These are phyloP conservation scores for Meta bourneti DNA, from an alignment of 2,888 invertebrate genomes.

Conservation along the genomic window DNA sequence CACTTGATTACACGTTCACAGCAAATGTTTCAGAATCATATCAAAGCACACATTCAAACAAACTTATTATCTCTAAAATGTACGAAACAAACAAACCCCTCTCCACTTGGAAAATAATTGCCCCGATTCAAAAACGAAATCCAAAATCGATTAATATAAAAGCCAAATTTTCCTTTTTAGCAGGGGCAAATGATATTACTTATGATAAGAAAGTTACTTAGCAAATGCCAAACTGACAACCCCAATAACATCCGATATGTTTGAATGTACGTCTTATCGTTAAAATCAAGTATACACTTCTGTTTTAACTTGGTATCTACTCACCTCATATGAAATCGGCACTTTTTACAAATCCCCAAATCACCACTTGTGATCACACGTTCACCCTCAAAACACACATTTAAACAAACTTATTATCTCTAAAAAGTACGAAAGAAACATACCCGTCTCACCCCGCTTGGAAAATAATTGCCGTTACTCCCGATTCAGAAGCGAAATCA, in stretches of 20 bases:
- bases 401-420: not conserved
- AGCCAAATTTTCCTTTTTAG: too few species aligned
- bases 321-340: too few species aligned
- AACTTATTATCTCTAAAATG: not conserved
- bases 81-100: not conserved
- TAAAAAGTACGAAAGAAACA: not conserved
- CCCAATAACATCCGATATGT: too few species aligned
- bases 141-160: not conserved
- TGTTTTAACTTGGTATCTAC: too few species aligned
- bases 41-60: not conserved
- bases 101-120: constrained; percentile 35
- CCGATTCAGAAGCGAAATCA: constrained; percentile 6
- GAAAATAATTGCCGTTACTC: constrained; percentile 38
- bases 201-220: too few species aligned
- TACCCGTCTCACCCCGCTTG: not conserved
- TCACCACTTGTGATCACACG: not conserved
- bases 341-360: not conserved
- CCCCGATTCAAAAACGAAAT: constrained; percentile 18
- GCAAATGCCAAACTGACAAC: too few species aligned
- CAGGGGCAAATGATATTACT: too few species aligned
- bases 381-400: not conserved
- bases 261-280: too few species aligned
- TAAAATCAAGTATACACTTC: too few species aligned
- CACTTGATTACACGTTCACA: not conserved
- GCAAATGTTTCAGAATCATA: not conserved